Base-by-base conservation (phyloP, 2,888 invertebrate species). In the Thereva nobilitata region DNA sequence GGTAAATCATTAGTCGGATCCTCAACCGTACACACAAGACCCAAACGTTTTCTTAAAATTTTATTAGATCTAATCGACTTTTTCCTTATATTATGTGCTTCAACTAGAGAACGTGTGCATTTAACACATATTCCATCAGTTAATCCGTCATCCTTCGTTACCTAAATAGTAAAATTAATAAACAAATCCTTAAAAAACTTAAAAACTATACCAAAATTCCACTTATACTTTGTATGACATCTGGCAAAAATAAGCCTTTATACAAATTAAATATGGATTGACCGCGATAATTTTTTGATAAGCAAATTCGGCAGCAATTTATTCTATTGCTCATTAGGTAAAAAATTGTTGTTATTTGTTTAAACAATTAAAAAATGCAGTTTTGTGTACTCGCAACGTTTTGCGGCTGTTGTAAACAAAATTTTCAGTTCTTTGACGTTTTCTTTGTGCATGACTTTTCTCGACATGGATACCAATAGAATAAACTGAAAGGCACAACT, bases 201-300 rank as follows among this genome's bases (percentile, higher is more conserved):
- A 45, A 7, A 6, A 9, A 37, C 10, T 12, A 37, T 65, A 68
- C 68, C 50, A 47, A 53, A 45, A 68, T 40, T 34, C 65, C 65
- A 49, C 65, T 41, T 38, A 68, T 53, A 35, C 44, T 45, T 8
- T 34, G 47, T 34, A 68, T 42, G 41, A 65, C 61, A 34, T 59
- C 63, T 8, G 67, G 53, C 41, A 69, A 63, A 41, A 10, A 65
- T 56, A 57, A 55, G 9, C 49, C 53, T 35, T 57, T 63, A 45
- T 63, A 69, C 34, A 23, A 7, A 8, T 61, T 38, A 63, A 67
- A 69, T 57, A 69, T 63, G 9, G 69, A 64, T 40, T 49, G 64
- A 35, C 67, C 67, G 7, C 37, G 40, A 38, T 23, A 47, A 52
- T 67, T 55, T 23, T 49, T 55, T 10, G 35, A 38, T 12, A 67